Percentiles rank a stretch among this genome's conserved stretches.
phyloP scores from a whole-genome alignment of 1,140 invertebrate species.

The Drosophila pseudoobscura region DNA sequence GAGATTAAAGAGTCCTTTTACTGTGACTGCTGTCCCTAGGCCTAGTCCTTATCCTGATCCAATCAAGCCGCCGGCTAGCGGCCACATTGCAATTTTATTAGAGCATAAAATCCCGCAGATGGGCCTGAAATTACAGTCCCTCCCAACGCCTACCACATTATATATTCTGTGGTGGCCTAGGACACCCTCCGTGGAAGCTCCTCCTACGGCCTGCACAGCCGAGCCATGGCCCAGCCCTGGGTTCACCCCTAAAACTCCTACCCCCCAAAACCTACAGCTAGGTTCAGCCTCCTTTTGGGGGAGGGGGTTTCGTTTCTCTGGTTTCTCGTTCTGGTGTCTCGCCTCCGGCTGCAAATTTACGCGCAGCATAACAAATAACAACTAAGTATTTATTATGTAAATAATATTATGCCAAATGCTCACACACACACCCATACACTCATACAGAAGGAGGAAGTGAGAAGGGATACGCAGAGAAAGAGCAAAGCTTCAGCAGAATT shows the following conservation, averaged over 20 bases:
- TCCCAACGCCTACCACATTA: conserved; percentile 31
- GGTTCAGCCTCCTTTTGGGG: conserved; percentile 17
- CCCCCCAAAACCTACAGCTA: not conserved
- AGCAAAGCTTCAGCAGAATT: conserved; percentile 15
- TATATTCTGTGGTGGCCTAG: conserved; percentile 20
- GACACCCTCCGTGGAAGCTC: not conserved
- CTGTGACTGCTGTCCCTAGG: not conserved
- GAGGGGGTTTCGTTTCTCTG: not conserved
- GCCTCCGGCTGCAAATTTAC: conserved; percentile 62
- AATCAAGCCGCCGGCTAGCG: conserved; percentile 60
- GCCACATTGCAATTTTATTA: conserved; percentile 57
- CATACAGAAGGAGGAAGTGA: conserved; percentile 8
- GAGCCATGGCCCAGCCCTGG: not conserved
- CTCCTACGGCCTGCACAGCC: not conserved
- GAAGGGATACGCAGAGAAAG: no score
- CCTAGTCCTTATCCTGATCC: conserved; percentile 43
- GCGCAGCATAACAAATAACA: conserved; percentile 70
- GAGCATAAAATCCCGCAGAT: conserved; percentile 61
- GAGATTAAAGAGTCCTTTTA: no score
- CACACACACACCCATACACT: conserved; percentile 24
- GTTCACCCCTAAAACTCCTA: no score
- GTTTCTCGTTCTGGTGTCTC: conserved; percentile 26
- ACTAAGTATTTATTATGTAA: conserved; percentile 78
- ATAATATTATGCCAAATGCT: conserved; percentile 70
- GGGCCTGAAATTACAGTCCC: conserved; percentile 46